A percentile compares a stretch with the other conserved stretches of the same genome.
Conservation (phyloP, 2,797 vertebrate genomes). For the Choloepus didactylus region DNA sequence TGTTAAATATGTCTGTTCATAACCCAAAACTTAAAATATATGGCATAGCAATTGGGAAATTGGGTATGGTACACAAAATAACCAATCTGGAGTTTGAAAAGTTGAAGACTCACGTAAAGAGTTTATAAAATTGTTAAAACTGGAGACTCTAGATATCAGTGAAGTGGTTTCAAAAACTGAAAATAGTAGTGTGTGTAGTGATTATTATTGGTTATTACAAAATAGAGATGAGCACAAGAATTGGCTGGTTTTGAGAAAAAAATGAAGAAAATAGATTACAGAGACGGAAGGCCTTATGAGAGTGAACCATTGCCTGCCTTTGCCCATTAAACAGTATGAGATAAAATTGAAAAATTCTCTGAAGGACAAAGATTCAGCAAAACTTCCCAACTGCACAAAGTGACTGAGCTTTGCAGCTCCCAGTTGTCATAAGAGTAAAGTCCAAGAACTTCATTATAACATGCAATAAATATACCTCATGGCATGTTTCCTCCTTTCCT, state of each 20-base stretch:
- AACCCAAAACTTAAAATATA: neutral
- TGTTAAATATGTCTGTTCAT: neutral
- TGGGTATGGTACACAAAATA: neutral
- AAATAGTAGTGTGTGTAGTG: neutral
- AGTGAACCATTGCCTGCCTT: neutral
- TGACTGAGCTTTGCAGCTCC: too few relatives aligned
- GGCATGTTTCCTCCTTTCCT: neutral
- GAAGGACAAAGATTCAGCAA: neutral
- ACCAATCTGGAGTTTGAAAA: neutral
- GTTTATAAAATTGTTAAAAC: neutral
- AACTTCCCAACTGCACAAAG: neutral
- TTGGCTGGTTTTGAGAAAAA: neutral
- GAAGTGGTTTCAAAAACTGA: slow-evolving; percentile 14
- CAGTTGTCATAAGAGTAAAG: neutral
- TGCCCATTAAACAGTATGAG: neutral
- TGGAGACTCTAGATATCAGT: neutral
- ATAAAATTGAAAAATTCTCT: neutral
- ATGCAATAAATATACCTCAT: rapidly evolving
- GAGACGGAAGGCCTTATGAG: neutral
- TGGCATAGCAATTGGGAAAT: neutral
- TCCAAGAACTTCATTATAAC: neutral
- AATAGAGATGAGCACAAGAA: neutral
- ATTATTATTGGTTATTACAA: slow-evolving; percentile 41
- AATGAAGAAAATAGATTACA: slow-evolving; percentile 31
- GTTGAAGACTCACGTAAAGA: neutral